Base-by-base conservation (phyloP, 2,113 vertebrate genomes). In the Pogona vitticeps region DNA sequence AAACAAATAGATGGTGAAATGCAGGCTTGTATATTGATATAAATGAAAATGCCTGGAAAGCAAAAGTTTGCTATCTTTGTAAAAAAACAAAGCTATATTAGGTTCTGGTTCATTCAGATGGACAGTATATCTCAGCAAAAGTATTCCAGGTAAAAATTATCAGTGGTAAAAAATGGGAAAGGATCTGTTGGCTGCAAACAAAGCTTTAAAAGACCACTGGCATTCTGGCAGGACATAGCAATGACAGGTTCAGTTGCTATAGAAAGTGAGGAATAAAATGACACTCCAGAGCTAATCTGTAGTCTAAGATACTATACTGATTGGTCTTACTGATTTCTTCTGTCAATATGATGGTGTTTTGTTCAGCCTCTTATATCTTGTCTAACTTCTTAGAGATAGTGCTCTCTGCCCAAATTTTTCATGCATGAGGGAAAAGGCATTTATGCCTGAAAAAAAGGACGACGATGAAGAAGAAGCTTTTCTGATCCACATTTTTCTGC, bases 381-480 rank as follows among this genome's bases (percentile, higher is more conserved):
- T 91, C 88, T 93, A 95, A 95, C 87, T 72, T 93, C 72, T 91
- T 92, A 96, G 76, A 88, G 88, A 94, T 94, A 91, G 85, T 92
- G 83, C 89, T 93, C 86, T 92, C 91, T 91, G 92, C 88, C 94
- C 93, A 80, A 89, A 90, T 96, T 91, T 94, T 96, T 86, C 96
- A 96, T 97, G 96, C 95, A 93, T 85, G 90, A 95, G 79, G 91
- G 86, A 92, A 85, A 93, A 85, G 80, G 26, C 77, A 90, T 59
- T 88, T 93, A 86, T 86, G 85, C 70, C 68, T 91, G 91, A 84
- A 84, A 90, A 82, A 17, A 31, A 82, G 26, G 80, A 90, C 84
- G 85, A 92, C 5, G 46, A 52, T 5, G 46, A 52, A 10, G 46
- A 52, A 52, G 46, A 52, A 52, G 46, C 46, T 10, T 52, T 92